Conservation (phyloP, 2,888 invertebrate species). For the Muscina levida region DNA sequence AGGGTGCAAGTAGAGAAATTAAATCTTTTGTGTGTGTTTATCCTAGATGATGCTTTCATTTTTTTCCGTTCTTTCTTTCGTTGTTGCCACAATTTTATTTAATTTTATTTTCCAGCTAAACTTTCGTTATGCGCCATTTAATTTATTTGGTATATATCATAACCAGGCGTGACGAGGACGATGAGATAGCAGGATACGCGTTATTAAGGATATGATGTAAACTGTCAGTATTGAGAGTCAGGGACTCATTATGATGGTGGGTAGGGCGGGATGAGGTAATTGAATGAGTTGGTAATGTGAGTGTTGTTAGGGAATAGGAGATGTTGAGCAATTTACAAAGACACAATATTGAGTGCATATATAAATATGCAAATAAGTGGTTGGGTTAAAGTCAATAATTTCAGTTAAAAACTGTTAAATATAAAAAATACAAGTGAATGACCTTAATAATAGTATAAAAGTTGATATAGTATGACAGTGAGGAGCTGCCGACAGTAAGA, state of each 20-base stretch:
- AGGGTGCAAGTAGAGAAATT: conserved; percentile 65
- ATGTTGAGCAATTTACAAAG: too few relatives aligned
- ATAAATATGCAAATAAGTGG: too few relatives aligned
- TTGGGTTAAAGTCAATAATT: too few relatives aligned
- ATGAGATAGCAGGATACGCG: conserved; percentile 30
- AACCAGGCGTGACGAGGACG: conserved; percentile 61
- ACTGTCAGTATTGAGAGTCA: conserved; percentile 29
- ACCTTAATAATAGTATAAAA: too few relatives aligned
- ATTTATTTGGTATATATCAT: conserved; percentile 62
- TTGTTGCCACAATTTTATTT: conserved; percentile 6
- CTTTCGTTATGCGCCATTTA: conserved; percentile 59
- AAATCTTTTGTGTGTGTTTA: conserved; percentile 54
- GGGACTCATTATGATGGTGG: conserved; percentile 2
- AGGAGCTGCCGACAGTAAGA: too few relatives aligned
- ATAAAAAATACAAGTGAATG: too few relatives aligned
- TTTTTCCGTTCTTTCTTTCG: conserved; percentile 6
- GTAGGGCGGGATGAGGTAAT: conserved; percentile 18
- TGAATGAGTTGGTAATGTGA: background rate
- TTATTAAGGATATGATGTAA: conserved; percentile 44
- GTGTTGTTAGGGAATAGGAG: too few relatives aligned
- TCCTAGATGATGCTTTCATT: background rate
- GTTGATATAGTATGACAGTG: too few relatives aligned
- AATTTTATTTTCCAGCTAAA: conserved; percentile 27
- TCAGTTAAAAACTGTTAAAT: too few relatives aligned
- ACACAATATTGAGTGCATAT: too few relatives aligned